A percentile compares a stretch with the other conserved stretches of the same genome.
Evolutionary conservation across 1,140 invertebrate genomes (phyloP).

Genomic region (Microplitis mediator): DNA sequence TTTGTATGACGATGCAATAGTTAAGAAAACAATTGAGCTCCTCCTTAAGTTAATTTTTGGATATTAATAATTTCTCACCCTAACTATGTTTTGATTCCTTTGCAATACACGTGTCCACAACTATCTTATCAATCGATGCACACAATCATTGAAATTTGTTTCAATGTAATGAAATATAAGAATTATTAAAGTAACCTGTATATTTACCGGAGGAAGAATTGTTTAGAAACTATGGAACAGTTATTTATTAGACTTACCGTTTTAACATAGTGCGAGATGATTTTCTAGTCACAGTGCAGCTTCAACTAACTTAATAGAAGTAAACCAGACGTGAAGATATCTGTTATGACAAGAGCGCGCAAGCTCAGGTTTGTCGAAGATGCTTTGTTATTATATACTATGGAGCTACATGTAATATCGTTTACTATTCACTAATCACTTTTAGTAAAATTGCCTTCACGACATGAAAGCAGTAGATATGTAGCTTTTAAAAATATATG

Average conservation of each 20-base stretch:
- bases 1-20: too few relatives aligned
- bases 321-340: conserved; percentile 9
- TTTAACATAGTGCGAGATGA: background rate
- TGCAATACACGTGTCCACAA: too few relatives aligned
- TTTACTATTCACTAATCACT: background rate
- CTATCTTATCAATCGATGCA: too few relatives aligned
- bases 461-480: background rate
- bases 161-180: too few relatives aligned
- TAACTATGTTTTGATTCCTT: too few relatives aligned
- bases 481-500: too few relatives aligned
- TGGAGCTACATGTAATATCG: background rate
- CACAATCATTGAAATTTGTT: too few relatives aligned
- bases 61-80: too few relatives aligned
- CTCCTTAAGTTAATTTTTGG: too few relatives aligned
- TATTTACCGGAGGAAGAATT: background rate
- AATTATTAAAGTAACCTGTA: too few relatives aligned
- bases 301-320: background rate
- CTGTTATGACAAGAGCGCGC: conserved; percentile 9
- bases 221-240: background rate
- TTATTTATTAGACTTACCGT: background rate
- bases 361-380: conserved; percentile 12
- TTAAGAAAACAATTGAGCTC: too few relatives aligned
- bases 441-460: background rate
- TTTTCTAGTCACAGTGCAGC: conserved; percentile 4
- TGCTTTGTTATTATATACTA: background rate